Conservation (phyloP, 2,113 vertebrate species). For the Forbesichthys agassizii region DNA sequence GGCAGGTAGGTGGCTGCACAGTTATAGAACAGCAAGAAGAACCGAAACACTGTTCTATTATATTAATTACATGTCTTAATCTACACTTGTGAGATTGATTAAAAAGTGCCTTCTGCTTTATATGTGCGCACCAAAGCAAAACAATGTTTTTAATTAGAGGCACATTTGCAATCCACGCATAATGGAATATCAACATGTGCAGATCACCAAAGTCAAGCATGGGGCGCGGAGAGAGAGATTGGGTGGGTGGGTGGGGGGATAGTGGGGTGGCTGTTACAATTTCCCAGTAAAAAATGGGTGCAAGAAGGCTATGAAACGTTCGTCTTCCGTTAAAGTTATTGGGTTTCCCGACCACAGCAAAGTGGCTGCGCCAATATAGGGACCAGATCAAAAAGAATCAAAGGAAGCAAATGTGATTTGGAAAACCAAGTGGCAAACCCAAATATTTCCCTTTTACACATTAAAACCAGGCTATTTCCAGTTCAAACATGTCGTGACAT, state of each 20-base stretch:
- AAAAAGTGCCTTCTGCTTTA: not conserved
- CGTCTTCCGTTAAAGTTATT: constrained; percentile 46
- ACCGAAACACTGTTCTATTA: no score
- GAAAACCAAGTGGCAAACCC: constrained; percentile 2
- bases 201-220: constrained; percentile 34
- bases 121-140: constrained; percentile 28
- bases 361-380: constrained; percentile 23
- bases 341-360: constrained; percentile 53
- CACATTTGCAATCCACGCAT: constrained; percentile 43
- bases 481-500: not conserved
- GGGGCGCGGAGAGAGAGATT: constrained; percentile 6
- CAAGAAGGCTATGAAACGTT: constrained; percentile 54
- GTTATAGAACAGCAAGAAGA: no score
- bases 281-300: constrained; percentile 19
- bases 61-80: constrained; percentile 5
- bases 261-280: constrained; percentile 6
- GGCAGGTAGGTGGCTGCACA: not conserved
- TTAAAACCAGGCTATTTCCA: not conserved
- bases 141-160: constrained; percentile 31
- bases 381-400: not conserved
- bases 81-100: no score
- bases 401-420: constrained; percentile 12
- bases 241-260: no score
- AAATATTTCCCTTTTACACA: not conserved
- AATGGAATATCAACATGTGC: constrained; percentile 40